phyloP scores from a whole-genome alignment of 2,888 invertebrate species.

The Polietes domitor region DNA sequence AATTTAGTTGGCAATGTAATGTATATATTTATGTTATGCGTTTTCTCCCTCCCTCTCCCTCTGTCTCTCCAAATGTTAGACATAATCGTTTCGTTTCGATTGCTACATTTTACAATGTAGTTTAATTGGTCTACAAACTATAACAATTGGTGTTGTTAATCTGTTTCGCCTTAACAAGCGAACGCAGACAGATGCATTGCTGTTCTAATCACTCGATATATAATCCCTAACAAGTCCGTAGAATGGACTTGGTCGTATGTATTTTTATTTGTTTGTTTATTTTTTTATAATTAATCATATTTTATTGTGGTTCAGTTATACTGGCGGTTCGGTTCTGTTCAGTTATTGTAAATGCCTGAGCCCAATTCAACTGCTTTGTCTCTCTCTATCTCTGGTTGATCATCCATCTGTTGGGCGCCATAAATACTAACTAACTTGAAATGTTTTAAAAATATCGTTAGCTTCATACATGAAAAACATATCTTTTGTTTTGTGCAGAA shows the following conservation, averaged over 20 bases:
- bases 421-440: not conserved
- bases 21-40: not conserved
- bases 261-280: not conserved
- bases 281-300: not conserved
- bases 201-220: not conserved
- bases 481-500: no score
- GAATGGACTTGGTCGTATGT: no score
- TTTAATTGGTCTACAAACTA: not conserved
- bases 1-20: conserved; percentile 43
- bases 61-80: not conserved
- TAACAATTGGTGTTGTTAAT: not conserved
- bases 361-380: not conserved
- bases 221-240: no score
- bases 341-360: not conserved
- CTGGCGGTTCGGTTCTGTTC: no score
- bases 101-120: not conserved
- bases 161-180: not conserved
- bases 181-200: not conserved
- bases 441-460: not conserved
- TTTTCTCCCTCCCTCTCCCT: not conserved
- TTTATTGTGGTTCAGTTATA: not conserved
- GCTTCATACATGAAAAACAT: no score
- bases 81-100: not conserved
- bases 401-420: not conserved
- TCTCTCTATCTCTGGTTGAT: not conserved